These are phyloP conservation scores for Mustela nigripes DNA, from an alignment of 2,113 vertebrate genomes.

Conservation along the genomic window DNA sequence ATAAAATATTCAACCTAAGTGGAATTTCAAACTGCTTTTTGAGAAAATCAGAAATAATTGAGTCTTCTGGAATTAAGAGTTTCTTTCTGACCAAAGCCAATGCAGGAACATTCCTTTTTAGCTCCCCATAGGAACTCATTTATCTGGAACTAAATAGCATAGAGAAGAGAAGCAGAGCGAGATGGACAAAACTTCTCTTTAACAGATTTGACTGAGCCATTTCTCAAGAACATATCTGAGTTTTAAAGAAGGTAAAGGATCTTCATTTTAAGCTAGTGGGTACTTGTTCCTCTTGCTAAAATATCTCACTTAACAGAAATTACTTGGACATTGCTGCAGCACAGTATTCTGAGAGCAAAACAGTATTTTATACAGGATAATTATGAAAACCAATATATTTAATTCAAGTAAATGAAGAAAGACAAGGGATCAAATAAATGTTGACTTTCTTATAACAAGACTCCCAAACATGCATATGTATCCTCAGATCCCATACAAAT, in stretches of 20 bases:
- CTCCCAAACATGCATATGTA: neutral
- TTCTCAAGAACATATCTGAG: constrained; percentile 55
- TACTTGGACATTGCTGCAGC: neutral
- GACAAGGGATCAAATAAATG: neutral
- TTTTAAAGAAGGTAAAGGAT: constrained; percentile 44
- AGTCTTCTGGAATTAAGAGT: neutral
- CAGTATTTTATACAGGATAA: neutral
- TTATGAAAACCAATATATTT: neutral
- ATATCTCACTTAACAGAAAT: constrained; percentile 11
- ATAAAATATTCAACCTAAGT: neutral
- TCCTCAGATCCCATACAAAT: neutral
- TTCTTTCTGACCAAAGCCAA: neutral
- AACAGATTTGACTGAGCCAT: constrained; percentile 29
- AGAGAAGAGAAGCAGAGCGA: constrained; percentile 11
- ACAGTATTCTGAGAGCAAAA: neutral
- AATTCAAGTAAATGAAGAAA: constrained; percentile 34
- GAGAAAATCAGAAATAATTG: neutral
- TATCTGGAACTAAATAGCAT: constrained; percentile 33
- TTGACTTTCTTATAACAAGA: neutral
- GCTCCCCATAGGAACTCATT: neutral
- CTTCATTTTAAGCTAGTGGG: neutral
- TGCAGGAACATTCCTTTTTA: neutral
- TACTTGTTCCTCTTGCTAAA: constrained; percentile 19
- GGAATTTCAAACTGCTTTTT: neutral
- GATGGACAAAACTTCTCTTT: neutral